Percentiles rank a stretch among this genome's conserved stretches.
Conservation (phyloP, 2,888 invertebrate genomes). For the Campaea margaritaria region DNA sequence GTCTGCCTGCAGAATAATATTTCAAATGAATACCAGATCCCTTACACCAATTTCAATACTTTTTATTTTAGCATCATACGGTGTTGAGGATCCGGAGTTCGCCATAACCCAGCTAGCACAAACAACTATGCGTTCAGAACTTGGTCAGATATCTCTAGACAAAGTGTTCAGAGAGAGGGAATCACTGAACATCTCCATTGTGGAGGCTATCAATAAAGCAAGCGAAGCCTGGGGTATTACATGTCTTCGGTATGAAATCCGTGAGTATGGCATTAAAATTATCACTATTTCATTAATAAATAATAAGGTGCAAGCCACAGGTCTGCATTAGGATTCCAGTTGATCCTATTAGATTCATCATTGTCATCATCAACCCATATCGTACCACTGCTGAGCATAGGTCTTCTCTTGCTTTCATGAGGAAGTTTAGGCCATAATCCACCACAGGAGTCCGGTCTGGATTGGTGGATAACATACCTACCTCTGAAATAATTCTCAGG, state of each 20-base stretch:
- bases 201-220: conserved; percentile 98
- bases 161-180: conserved; percentile 99
- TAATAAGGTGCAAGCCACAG: too few species aligned
- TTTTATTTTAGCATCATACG: conserved; percentile 91
- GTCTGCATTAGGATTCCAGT: too few species aligned
- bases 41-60: background rate
- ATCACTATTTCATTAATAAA: too few species aligned
- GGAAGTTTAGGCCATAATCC: too few species aligned
- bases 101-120: conserved; percentile 99
- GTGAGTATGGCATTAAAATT: conserved; percentile 58
- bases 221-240: conserved; percentile 99
- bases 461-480: too few species aligned
- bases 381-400: too few species aligned
- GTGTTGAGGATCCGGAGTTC: conserved; percentile 99
- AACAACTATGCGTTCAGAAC: conserved; percentile 99
- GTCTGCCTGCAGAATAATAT: too few species aligned
- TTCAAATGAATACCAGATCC: background rate
- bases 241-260: conserved; percentile 91
- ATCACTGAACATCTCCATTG: conserved; percentile 96
- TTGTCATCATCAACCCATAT: too few species aligned
- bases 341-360: too few species aligned
- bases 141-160: conserved; percentile 98
- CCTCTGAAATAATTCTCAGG: too few species aligned
- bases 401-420: too few species aligned
- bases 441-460: too few species aligned